Percentiles rank a stretch among this genome's conserved stretches.
Evolutionary conservation across 2,113 vertebrate species (phyloP).

Genomic region (Proterorhinus semilunaris): DNA sequence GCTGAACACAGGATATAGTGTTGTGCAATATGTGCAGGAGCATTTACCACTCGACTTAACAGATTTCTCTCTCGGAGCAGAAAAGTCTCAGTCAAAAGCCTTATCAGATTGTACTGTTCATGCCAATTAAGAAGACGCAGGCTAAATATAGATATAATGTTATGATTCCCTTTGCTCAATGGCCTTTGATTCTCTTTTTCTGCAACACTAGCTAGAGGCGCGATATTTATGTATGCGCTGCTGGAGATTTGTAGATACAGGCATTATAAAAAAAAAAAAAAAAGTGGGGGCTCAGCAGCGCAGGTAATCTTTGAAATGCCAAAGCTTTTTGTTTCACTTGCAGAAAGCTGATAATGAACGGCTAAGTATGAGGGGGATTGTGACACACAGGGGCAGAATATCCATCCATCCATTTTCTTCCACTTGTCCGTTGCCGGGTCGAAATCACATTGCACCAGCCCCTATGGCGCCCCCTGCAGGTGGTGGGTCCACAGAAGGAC

Average conservation of each 20-base stretch:
- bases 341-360: constrained; percentile 41
- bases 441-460: too few species aligned
- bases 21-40: too few species aligned
- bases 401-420: too few species aligned
- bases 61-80: constrained; percentile 52
- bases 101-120: constrained; percentile 75
- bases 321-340: constrained; percentile 44
- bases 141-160: constrained; percentile 67
- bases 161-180: constrained; percentile 65
- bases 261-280: constrained; percentile 20
- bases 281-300: constrained; percentile 7
- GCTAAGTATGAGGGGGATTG: constrained; percentile 4
- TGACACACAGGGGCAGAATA: constrained; percentile 14
- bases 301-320: constrained; percentile 59
- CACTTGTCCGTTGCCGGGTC: too few species aligned
- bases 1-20: too few species aligned
- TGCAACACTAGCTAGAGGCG: constrained; percentile 30
- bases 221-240: constrained; percentile 37
- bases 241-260: constrained; percentile 49
- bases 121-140: constrained; percentile 70
- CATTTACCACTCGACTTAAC: neutral
- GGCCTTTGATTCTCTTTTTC: constrained; percentile 56
- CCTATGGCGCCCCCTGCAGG: too few species aligned
- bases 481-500: too few species aligned
- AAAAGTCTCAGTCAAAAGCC: constrained; percentile 54